phyloP scores from a whole-genome alignment of 2,797 vertebrate genomes.

The Scyliorhinus canicula region DNA sequence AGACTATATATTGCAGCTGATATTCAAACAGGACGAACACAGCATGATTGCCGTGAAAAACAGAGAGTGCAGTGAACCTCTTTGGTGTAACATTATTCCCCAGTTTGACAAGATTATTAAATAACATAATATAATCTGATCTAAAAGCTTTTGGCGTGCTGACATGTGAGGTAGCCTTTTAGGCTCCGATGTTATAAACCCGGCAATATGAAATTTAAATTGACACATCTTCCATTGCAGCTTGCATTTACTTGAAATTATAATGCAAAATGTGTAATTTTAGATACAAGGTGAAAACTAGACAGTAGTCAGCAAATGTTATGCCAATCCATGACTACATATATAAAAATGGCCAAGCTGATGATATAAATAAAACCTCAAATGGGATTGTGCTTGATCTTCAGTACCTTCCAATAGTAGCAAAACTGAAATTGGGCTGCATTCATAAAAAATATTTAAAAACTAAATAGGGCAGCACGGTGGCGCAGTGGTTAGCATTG shows the following conservation, averaged over 20 bases:
- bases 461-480: too few species aligned
- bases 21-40: neutral
- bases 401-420: neutral
- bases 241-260: neutral
- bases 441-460: neutral
- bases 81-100: neutral
- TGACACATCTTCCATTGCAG: neutral
- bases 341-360: neutral
- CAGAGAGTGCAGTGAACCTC: neutral
- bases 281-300: neutral
- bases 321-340: neutral
- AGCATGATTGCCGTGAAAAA: neutral
- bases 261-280: neutral
- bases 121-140: neutral
- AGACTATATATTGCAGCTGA: neutral
- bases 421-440: neutral
- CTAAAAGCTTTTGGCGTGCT: neutral
- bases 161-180: neutral
- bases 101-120: neutral
- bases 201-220: too few species aligned
- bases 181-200: neutral
- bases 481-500: too few species aligned
- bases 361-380: neutral
- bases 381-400: neutral
- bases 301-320: neutral